Base-by-base conservation (phyloP, 2,113 vertebrate species). In the Morone chrysops region DNA sequence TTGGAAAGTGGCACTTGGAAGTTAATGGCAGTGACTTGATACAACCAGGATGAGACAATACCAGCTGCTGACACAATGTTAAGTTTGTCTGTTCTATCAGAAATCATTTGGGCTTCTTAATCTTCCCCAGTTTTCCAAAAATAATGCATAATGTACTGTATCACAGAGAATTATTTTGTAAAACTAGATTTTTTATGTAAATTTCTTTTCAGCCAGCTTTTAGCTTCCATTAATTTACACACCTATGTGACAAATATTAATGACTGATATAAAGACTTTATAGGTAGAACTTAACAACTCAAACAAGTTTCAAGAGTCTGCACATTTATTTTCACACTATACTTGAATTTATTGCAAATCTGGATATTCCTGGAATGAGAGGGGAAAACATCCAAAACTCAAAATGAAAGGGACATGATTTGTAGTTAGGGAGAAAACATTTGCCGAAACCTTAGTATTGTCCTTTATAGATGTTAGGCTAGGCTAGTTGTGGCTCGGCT, bases 21-120 rank as follows among this genome's bases (percentile, higher is more conserved):
- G 68, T 67, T 77, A 45, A 77, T 53, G 56, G 53, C 60, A 77
- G 6, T 53, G 78, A 78, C 48, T 31, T 61, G 69, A 63, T 16
- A 57, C 61, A 57, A 62, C 20, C 76, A n/a, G 70, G 41, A 57
- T 45, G 77, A 70, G 73, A 68, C 69, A 61, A 31, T 31, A 54
- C 36, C 61, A 38, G n/a, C 54, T 53, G 67, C 40, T n/a, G 13
- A 47, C 51, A 75, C 38, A 38, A 0, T 25, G 63, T 25, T 4
- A 1, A 20, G 57, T 51, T 31, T 13, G 25, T 0, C 20, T 38
- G 31, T 4, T 63, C 11, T 31, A 7, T 16, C 45, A 10, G 7
- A 70, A 8, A n/a, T 61, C 36, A 40, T 22, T 43, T 70, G 20
- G 36, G 63, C 18, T 11, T 13, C 13, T 25, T 1, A 20, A 7